These are phyloP conservation scores for Gisinianus flammeolus DNA, from an alignment of 2,888 invertebrate genomes.

Conservation along the genomic window DNA sequence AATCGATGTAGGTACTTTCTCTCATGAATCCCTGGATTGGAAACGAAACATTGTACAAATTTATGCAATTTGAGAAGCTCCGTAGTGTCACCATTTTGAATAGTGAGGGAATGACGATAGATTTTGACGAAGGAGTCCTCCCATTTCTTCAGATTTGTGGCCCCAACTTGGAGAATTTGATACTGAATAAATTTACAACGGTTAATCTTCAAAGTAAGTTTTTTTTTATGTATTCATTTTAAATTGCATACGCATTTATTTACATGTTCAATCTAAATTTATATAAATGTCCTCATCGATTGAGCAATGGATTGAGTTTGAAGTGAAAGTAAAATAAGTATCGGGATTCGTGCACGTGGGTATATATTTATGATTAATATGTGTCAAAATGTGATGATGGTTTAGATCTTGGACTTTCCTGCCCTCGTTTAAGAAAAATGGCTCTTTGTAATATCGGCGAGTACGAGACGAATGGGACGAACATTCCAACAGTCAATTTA, in stretches of 20 bases:
- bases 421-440: conserved; percentile 60
- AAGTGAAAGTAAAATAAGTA: too few species aligned
- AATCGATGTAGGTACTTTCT: conserved; percentile 58
- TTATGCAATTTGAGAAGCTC: conserved; percentile 57
- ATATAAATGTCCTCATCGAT: not conserved
- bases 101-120: conserved; percentile 59
- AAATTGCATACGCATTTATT: not conserved
- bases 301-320: too few species aligned
- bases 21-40: conserved; percentile 60
- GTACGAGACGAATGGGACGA: conserved; percentile 45
- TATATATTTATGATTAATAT: too few species aligned
- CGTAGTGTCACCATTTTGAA: conserved; percentile 57
- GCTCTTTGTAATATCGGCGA: conserved; percentile 60
- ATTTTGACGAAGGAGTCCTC: conserved; percentile 60
- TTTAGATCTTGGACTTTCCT: conserved; percentile 60
- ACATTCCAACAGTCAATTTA: conserved; percentile 12
- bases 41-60: conserved; percentile 60
- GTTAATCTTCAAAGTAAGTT: conserved; percentile 60
- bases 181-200: conserved; percentile 60
- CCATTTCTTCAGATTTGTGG: conserved; percentile 61
- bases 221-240: conserved; percentile 38
- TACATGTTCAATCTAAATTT: not conserved
- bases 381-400: too few species aligned
- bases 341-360: too few species aligned
- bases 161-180: conserved; percentile 59